Evolutionary conservation across 2,113 vertebrate genomes (phyloP).

Genomic region (Chaenocephalus aceratus): DNA sequence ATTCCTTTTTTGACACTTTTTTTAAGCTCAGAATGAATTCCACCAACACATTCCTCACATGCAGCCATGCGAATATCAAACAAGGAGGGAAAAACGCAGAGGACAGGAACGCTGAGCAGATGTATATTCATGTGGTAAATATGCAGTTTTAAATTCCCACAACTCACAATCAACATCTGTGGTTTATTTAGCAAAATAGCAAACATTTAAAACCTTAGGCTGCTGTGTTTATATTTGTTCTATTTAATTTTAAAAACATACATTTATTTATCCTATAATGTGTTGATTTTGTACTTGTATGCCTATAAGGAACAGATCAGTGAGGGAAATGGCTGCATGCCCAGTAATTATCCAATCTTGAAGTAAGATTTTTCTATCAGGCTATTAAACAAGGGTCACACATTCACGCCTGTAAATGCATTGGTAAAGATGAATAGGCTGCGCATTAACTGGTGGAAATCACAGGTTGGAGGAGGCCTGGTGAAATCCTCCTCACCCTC

Average conservation of each 20-base stretch:
- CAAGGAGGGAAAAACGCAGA: conserved; percentile 32
- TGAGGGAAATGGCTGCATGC: conserved; percentile 10
- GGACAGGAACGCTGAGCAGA: conserved; percentile 27
- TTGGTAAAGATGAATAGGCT: conserved; percentile 44
- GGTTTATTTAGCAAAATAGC: neutral
- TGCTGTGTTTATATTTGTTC: conserved; percentile 5
- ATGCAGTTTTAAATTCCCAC: conserved; percentile 36
- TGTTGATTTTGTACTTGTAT: conserved; percentile 26
- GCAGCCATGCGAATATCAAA: conserved; percentile 67
- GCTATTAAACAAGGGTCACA: conserved; percentile 70
- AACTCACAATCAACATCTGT: conserved; percentile 1
- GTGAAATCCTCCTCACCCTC: conserved; percentile 60
- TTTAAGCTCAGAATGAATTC: conserved; percentile 63
- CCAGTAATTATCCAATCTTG: conserved; percentile 57
- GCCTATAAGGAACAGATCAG: conserved; percentile 31
- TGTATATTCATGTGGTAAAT: conserved; percentile 22
- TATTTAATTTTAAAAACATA: neutral
- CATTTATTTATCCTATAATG: conserved; percentile 22
- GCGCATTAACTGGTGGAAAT: conserved; percentile 60
- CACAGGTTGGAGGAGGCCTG: conserved; percentile 69
- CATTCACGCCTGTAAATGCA: conserved; percentile 25
- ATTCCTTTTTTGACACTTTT: conserved; percentile 14
- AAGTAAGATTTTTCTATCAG: conserved; percentile 36
- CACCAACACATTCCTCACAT: conserved; percentile 70
- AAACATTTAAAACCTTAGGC: neutral